Evolutionary conservation across 1,140 invertebrate species (phyloP).

Genomic region (Heliconius himera): DNA sequence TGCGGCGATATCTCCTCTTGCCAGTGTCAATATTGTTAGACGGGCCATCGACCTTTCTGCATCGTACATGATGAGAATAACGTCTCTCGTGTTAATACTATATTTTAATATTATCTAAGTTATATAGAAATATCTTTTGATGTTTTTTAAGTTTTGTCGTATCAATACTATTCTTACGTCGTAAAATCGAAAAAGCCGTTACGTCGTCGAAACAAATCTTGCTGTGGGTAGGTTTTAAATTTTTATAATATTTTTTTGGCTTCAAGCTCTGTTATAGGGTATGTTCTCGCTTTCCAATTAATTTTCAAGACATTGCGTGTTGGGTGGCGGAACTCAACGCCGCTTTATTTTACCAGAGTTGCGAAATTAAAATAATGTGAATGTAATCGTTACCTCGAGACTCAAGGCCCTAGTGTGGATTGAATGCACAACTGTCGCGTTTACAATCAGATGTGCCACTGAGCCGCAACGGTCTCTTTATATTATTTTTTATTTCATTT

Average conservation of each 20-base stretch:
- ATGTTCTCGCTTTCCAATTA: too few species aligned
- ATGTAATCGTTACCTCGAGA: too few species aligned
- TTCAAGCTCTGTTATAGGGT: too few species aligned
- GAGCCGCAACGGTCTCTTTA: too few species aligned
- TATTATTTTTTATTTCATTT: too few species aligned
- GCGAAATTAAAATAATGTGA: too few species aligned
- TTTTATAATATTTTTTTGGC: neutral
- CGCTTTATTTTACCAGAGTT: too few species aligned
- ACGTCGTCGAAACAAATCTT: neutral
- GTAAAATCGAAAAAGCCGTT: neutral
- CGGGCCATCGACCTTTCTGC: conserved; percentile 61
- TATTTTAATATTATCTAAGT: conserved; percentile 36
- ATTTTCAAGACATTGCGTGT: too few species aligned
- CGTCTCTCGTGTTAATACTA: conserved; percentile 42
- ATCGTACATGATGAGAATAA: conserved; percentile 57
- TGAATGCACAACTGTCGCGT: too few species aligned
- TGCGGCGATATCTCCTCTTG: conserved; percentile 69
- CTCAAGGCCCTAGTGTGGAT: too few species aligned
- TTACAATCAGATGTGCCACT: too few species aligned
- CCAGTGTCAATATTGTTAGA: conserved; percentile 73
- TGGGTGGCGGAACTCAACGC: too few species aligned
- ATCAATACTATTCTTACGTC: conserved; percentile 31
- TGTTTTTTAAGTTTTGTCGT: neutral
- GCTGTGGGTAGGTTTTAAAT: neutral
- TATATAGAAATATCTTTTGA: conserved; percentile 31